These are phyloP conservation scores for Clanis bilineata DNA, from an alignment of 2,888 invertebrate species.

Conservation along the genomic window DNA sequence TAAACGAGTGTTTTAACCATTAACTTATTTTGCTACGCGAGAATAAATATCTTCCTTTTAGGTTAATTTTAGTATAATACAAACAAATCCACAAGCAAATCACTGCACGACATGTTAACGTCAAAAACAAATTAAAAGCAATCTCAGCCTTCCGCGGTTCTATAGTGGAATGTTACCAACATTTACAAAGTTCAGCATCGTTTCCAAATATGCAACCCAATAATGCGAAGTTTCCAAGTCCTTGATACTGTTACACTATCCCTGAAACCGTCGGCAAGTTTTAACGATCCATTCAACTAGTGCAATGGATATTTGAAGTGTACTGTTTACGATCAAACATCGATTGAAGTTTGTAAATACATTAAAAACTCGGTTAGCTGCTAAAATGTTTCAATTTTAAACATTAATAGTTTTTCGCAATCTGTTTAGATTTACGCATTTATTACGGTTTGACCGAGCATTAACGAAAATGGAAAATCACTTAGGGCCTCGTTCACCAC, in stretches of 20 bases:
- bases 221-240: constrained; percentile 23
- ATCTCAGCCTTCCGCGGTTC: background rate
- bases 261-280: constrained; percentile 31
- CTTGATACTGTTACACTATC: constrained; percentile 32
- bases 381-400: background rate
- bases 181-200: constrained; percentile 13
- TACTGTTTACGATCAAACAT: background rate
- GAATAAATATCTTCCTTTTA: no score
- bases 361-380: background rate
- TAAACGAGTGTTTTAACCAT: no score
- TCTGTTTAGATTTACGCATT: no score
- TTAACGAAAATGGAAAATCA: no score
- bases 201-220: constrained; percentile 21
- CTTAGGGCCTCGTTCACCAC: no score
- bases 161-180: background rate
- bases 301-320: constrained; percentile 11
- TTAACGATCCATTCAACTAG: constrained; percentile 23
- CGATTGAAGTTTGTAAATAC: constrained; percentile 1
- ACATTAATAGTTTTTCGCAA: background rate
- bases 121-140: background rate
- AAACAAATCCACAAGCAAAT: background rate
- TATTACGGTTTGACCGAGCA: no score
- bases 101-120: background rate
- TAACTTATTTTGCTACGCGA: no score
- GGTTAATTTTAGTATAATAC: no score